Evolutionary conservation across 2,888 invertebrate species (phyloP).

Genomic region (Nowickia ferox): DNA sequence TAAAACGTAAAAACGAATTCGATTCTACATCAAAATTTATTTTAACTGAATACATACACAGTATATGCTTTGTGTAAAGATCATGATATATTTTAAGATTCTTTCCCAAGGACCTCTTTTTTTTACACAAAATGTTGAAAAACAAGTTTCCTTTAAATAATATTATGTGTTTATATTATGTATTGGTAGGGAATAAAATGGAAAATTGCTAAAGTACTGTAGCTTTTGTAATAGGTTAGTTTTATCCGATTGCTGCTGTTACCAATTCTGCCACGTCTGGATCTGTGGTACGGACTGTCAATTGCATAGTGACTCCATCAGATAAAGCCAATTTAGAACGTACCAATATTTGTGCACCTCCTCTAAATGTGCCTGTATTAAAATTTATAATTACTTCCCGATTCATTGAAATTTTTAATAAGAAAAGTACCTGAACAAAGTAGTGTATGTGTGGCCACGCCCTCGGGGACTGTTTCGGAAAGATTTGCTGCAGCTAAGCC

Average conservation of each 20-base stretch:
- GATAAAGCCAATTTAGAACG: slow-evolving; percentile 90
- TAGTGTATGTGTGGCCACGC: slow-evolving; percentile 91
- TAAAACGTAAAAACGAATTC: slow-evolving; percentile 51
- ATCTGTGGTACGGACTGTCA: slow-evolving; percentile 94
- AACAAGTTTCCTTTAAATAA: slow-evolving; percentile 35
- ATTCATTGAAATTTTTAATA: neutral
- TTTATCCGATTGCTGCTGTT: slow-evolving; percentile 92
- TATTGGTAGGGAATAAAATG: slow-evolving; percentile 44
- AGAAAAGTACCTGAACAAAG: slow-evolving; percentile 87
- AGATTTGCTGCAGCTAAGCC: slow-evolving; percentile 94
- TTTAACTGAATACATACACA: slow-evolving; percentile 8
- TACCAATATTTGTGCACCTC: slow-evolving; percentile 94
- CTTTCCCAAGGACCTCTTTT: slow-evolving; percentile 18
- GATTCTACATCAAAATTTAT: slow-evolving; percentile 23
- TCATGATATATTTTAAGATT: slow-evolving; percentile 21
- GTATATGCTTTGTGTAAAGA: slow-evolving; percentile 20
- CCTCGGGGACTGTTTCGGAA: slow-evolving; percentile 92
- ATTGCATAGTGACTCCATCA: slow-evolving; percentile 95
- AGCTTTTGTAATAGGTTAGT: slow-evolving; percentile 43
- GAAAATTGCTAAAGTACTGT: slow-evolving; percentile 31
- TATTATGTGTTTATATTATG: slow-evolving; percentile 77
- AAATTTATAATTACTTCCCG: slow-evolving; percentile 6
- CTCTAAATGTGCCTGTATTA: slow-evolving; percentile 90
- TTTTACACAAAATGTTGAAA: slow-evolving; percentile 34
- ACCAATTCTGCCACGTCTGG: slow-evolving; percentile 94